Evolutionary conservation across 2,797 vertebrate species (phyloP), one percentile per base, ranked within the genome.

Genomic region (Rhinichthys osculus): DNA sequence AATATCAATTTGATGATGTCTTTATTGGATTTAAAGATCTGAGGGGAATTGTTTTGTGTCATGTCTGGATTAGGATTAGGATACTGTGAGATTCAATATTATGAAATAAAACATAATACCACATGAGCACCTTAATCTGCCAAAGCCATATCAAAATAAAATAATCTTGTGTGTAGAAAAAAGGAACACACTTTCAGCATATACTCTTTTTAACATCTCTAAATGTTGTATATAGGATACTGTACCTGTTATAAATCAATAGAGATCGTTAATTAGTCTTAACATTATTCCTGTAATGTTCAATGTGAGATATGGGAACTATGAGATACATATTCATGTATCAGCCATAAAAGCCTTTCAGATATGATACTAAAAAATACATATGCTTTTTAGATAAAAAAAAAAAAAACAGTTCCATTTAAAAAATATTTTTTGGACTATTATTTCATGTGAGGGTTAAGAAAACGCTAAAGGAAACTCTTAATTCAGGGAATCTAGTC

Each of bases 11-110:
- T 44, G 57, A 85, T 67, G 38, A 66, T 82, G 79, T 66, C 19
- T 47, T 69, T 71, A 88, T 88, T 74, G 84, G 84, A 83, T 85
- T 83, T 57, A 42, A 47, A 54, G 44, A 82, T 70, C 57, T 71
- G 54, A 50, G 4, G 33, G 52, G 40, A 77, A 52, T 62, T 85
- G 50, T 84, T 87, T 67, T 47, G 50, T 79, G 66, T 82, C 44
- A 67, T 67, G 30, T 69, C 27, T 23, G 69, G 80, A 88, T 85
- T 83, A 85, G 76, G 84, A 88, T 85, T 83, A 88, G 42, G 54
- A 62, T 23, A 44, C 52, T 62, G 73, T 21, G 16, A 30, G 79
- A 78, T 16, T 86, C 21, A 77, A 42, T 77, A 21, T 57, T 59
- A 78, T 38, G 21, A 47, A 69, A 57, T 62, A 38, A 71, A 78